These are phyloP conservation scores for Laothoe populi DNA, from an alignment of 2,888 invertebrate genomes.

Conservation along the genomic window DNA sequence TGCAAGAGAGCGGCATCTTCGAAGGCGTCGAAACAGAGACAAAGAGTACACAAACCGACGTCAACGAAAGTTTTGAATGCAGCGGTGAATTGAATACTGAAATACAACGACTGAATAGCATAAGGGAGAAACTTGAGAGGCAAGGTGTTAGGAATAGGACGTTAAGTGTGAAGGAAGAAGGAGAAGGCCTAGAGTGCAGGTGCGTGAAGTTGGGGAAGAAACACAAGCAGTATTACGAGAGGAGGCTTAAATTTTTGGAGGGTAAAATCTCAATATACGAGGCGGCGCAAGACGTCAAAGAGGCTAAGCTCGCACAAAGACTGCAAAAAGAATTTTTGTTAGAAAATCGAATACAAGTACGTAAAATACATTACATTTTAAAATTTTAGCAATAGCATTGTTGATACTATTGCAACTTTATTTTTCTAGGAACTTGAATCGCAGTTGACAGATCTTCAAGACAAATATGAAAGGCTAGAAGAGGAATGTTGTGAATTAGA, in stretches of 20 bases:
- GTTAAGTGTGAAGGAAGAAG: constrained; percentile 70
- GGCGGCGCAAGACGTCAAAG: constrained; percentile 86
- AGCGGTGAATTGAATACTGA: constrained; percentile 85
- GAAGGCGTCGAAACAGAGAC: constrained; percentile 84
- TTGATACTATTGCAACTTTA: constrained; percentile 20
- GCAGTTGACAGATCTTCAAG: constrained; percentile 84
- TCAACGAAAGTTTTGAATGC: constrained; percentile 81
- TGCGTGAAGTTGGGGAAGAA: constrained; percentile 83
- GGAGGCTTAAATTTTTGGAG: constrained; percentile 86
- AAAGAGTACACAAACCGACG: constrained; percentile 84
- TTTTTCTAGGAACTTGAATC: constrained; percentile 77
- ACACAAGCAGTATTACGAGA: constrained; percentile 87
- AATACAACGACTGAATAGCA: constrained; percentile 87
- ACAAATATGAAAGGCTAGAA: constrained; percentile 87
- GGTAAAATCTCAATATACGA: constrained; percentile 88
- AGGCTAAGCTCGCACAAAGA: constrained; percentile 85
- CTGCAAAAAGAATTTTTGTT: constrained; percentile 86
- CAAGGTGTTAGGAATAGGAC: constrained; percentile 82
- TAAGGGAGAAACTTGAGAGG: constrained; percentile 86
- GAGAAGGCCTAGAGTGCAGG: constrained; percentile 76
- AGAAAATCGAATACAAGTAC: constrained; percentile 78
- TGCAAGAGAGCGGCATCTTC: constrained; percentile 91
- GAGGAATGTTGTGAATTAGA: constrained; percentile 90
- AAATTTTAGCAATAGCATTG: not conserved
- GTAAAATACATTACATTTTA: constrained; percentile 28